phyloP scores from a whole-genome alignment of 2,797 vertebrate species.

The Threskiornis aethiopicus region DNA sequence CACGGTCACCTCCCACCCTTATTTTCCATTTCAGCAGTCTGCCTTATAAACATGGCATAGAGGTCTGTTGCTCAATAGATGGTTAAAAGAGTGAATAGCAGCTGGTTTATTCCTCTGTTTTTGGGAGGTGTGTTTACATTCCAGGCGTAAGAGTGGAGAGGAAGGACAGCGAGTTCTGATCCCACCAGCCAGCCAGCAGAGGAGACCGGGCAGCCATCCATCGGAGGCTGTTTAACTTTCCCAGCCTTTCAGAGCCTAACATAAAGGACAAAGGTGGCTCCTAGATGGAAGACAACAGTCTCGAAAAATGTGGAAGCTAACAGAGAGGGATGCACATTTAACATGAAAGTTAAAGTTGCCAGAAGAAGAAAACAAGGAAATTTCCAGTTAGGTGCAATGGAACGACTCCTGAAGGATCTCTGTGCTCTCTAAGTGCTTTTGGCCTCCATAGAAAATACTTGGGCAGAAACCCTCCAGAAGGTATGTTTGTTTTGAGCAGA shows the following conservation, averaged over 20 bases:
- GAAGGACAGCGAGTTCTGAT: constrained; percentile 49
- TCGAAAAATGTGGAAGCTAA: constrained; percentile 26
- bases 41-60: constrained; percentile 32
- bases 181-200: constrained; percentile 21
- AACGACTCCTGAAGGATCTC: constrained; percentile 27
- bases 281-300: constrained; percentile 56
- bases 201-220: constrained; percentile 39
- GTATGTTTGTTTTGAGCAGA: constrained; percentile 63
- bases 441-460: constrained; percentile 35
- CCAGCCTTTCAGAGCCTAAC: neutral
- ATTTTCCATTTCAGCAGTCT: constrained; percentile 50
- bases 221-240: constrained; percentile 12
- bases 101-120: constrained; percentile 52
- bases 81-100: constrained; percentile 40
- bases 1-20: neutral
- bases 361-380: constrained; percentile 40
- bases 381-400: constrained; percentile 49
- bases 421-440: constrained; percentile 18
- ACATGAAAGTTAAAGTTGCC: neutral
- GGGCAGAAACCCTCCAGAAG: constrained; percentile 39
- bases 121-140: constrained; percentile 62
- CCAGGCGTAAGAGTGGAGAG: constrained; percentile 14
- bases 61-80: constrained; percentile 24
- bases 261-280: constrained; percentile 9
- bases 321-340: constrained; percentile 11